Base-by-base conservation (phyloP, 2,888 invertebrate genomes). In the Diarsia mendica region DNA sequence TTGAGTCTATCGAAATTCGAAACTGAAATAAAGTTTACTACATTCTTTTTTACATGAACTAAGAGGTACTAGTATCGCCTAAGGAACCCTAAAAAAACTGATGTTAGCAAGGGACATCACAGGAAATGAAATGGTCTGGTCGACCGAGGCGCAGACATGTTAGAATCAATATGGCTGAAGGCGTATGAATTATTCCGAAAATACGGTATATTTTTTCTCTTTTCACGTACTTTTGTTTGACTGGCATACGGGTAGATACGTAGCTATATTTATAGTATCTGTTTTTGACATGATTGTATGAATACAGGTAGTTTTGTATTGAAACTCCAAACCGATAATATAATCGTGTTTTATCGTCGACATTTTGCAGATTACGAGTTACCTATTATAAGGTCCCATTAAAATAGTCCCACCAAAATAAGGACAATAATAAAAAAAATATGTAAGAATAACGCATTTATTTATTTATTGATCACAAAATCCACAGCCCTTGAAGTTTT, bases 111-210 rank as follows among this genome's bases (percentile, higher is more conserved):
- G 70, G 83, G 84, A 81, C 80, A 74, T 68, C 77, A 69, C 82
- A 90, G 92, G 92, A 91, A 91, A 91, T 91, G 88, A 90, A 90
- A 89, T 87, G 73, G 85, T 77, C 84, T 85, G 88, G 83, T 77
- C 79, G 82, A 79, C 83, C 81, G 70, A 71, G 58, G 71, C 84
- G 44, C 80, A 83, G 65, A 75, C 78, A 80, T 80, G 83, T 83
- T 80, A 80, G 80, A 85, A 71, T 83, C 83, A 87, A 87, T 83
- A 83, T 67, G 33, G 76, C 76, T 83, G 75, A 61, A 65, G 83
- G 76, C 82, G 79, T 66, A 70, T 70, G 79, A 76, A 72, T 81
- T 86, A 79, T 77, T 79, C 79, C 15, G 72, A 66, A 74, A 68
- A 80, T 74, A 39, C 67, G 69, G 63, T 73, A 53, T 75, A 65